These are phyloP conservation scores for Erynnis tages DNA, from an alignment of 2,888 invertebrate genomes.

Conservation along the genomic window DNA sequence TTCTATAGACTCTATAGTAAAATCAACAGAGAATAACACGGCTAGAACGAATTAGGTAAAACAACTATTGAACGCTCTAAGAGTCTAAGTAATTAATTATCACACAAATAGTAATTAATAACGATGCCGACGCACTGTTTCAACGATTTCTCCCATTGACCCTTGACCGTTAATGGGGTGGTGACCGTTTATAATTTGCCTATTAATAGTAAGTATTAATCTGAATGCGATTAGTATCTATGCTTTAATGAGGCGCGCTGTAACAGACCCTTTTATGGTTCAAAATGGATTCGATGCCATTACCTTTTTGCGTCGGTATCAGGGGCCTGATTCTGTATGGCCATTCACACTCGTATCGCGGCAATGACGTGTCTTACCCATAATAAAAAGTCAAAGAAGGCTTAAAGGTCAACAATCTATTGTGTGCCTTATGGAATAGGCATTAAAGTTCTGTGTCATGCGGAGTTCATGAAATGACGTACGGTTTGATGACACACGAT, in stretches of 20 bases:
- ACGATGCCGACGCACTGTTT: constrained; percentile 15
- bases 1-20: background rate
- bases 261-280: constrained; percentile 10
- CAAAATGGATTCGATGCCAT: background rate
- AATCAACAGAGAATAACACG: background rate
- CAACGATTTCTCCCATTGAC: constrained; percentile 24
- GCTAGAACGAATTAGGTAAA: background rate
- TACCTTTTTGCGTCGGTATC: background rate
- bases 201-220: too few relatives aligned
- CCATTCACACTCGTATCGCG: too few relatives aligned
- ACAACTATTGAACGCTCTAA: constrained; percentile 10
- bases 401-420: too few relatives aligned
- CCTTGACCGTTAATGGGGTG: constrained; percentile 18
- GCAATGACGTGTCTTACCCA: too few relatives aligned
- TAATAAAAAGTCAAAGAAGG: too few relatives aligned
- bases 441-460: too few relatives aligned
- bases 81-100: constrained; percentile 16
- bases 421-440: too few relatives aligned
- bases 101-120: constrained; percentile 20
- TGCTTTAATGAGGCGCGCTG: constrained; percentile 7
- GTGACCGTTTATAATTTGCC: constrained; percentile 21
- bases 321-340: too few relatives aligned
- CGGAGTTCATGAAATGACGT: too few relatives aligned
- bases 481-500: too few relatives aligned
- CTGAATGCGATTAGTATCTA: constrained; percentile 10